These are phyloP conservation scores for Hyles vespertilio DNA, from an alignment of 1,140 invertebrate genomes.

Conservation along the genomic window DNA sequence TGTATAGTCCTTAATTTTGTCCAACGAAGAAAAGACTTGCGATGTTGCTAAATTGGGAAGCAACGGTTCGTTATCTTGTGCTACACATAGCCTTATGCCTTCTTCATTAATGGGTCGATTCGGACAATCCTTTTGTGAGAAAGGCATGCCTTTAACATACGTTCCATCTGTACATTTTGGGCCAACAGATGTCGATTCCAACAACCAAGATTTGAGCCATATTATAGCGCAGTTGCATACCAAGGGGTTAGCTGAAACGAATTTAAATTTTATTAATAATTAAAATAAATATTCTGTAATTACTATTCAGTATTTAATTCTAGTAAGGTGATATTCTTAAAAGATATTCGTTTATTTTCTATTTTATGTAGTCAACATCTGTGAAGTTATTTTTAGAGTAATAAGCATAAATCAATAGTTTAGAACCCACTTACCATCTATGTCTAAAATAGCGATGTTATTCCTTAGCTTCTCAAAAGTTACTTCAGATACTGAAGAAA, in stretches of 20 bases:
- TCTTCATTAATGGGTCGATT: constrained; percentile 69
- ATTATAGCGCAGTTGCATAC: constrained; percentile 86
- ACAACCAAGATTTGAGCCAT: constrained; percentile 89
- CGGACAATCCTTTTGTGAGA: constrained; percentile 81
- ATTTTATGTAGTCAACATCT: no score
- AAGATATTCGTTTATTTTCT: no score
- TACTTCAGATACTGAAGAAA: constrained; percentile 84
- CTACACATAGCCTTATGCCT: constrained; percentile 71
- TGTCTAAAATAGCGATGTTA: constrained; percentile 88
- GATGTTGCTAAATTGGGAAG: constrained; percentile 71
- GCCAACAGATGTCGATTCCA: constrained; percentile 81
- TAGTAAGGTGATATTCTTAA: no score
- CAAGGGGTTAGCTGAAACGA: constrained; percentile 85
- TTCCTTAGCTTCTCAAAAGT: constrained; percentile 85
- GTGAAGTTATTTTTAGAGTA: no score
- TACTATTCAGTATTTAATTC: no score
- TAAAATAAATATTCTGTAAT: constrained; percentile 1
- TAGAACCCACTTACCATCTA: constrained; percentile 81
- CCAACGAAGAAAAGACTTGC: constrained; percentile 73
- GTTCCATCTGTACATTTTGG: constrained; percentile 86
- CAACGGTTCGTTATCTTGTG: constrained; percentile 80
- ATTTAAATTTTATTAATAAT: no score
- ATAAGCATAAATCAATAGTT: no score
- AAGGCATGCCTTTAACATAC: constrained; percentile 81
- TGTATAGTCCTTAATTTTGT: constrained; percentile 71